Conservation (phyloP, 2,888 invertebrate species). For the Vannuccia rotundouncinata region DNA sequence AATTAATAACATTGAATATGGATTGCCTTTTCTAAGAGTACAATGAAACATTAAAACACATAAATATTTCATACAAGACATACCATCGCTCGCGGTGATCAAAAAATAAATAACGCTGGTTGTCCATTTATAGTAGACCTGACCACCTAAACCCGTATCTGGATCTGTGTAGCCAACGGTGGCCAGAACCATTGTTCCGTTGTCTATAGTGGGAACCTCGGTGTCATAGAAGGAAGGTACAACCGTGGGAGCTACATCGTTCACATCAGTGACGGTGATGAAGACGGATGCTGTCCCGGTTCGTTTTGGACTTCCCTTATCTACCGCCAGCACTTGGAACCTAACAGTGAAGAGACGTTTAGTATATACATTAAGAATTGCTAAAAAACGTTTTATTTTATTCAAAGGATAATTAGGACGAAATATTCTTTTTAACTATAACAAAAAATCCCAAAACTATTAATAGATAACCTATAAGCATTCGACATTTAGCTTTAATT, state of each 20-base stretch:
- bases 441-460: too few relatives aligned
- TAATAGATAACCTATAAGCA: too few relatives aligned
- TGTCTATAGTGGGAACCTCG: slow-evolving; percentile 28
- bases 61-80: neutral
- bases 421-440: too few relatives aligned
- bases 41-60: neutral
- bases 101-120: neutral
- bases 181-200: slow-evolving; percentile 9
- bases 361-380: neutral
- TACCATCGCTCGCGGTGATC: neutral
- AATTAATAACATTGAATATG: neutral
- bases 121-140: slow-evolving; percentile 1
- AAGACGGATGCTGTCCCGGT: slow-evolving; percentile 3
- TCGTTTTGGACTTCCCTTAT: neutral
- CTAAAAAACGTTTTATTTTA: too few relatives aligned
- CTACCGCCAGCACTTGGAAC: slow-evolving; percentile 5
- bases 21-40: neutral
- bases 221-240: slow-evolving; percentile 14
- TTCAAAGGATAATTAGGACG: too few relatives aligned
- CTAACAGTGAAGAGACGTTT: slow-evolving; percentile 2
- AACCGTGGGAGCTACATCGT: slow-evolving; percentile 9
- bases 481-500: too few relatives aligned
- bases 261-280: slow-evolving; percentile 19
- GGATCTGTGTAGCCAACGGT: slow-evolving; percentile 10
- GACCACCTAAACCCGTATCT: slow-evolving; percentile 11